Evolutionary conservation across 1,140 invertebrate genomes (phyloP).

Genomic region (Andricus grossulariae): DNA sequence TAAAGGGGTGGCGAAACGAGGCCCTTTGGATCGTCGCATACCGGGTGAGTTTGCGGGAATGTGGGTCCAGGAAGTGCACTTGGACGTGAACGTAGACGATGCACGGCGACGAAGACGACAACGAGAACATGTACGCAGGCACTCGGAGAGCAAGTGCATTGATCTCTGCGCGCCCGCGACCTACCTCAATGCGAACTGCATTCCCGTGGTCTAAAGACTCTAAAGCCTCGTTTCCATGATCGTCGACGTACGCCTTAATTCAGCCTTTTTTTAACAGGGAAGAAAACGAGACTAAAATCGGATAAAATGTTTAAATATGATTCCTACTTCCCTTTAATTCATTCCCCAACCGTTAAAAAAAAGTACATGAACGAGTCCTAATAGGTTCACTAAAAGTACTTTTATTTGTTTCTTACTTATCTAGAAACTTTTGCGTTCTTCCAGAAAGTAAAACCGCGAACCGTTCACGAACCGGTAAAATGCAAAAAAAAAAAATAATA

Average conservation of each 20-base stretch:
- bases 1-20: not conserved
- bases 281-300: no score
- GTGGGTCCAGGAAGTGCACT: slow-evolving; percentile 10
- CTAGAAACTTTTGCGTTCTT: no score
- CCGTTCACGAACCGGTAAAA: no score
- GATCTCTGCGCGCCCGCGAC: slow-evolving; percentile 64
- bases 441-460: no score
- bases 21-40: not conserved
- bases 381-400: no score
- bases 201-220: slow-evolving; percentile 35
- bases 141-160: slow-evolving; percentile 54
- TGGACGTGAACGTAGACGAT: slow-evolving; percentile 36
- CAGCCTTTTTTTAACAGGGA: not conserved
- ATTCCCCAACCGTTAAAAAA: no score
- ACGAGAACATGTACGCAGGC: slow-evolving; percentile 5
- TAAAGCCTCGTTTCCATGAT: slow-evolving; percentile 34
- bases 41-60: not conserved
- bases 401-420: no score
- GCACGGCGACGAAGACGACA: slow-evolving; percentile 6
- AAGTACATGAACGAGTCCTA: no score
- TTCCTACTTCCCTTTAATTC: no score
- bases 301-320: no score
- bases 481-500: no score
- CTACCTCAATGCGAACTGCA: slow-evolving; percentile 66
- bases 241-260: slow-evolving; percentile 1